Conservation (phyloP, 2,888 invertebrate species). For the Craniophora ligustri region DNA sequence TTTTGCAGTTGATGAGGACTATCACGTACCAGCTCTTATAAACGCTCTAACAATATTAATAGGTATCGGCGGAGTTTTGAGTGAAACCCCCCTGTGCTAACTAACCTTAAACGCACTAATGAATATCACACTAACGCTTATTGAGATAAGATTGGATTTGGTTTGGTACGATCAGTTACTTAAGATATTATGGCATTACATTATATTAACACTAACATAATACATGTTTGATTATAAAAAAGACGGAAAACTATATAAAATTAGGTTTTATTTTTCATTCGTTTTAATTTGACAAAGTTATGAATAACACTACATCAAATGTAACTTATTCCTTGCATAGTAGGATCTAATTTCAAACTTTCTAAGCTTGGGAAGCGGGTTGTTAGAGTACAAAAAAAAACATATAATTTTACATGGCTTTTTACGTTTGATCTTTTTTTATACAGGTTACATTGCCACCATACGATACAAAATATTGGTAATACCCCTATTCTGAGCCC, state of each 20-base stretch:
- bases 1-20: constrained; percentile 92
- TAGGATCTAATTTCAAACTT: too few relatives aligned
- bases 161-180: not conserved
- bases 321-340: too few relatives aligned
- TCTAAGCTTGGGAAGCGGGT: too few relatives aligned
- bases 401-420: too few relatives aligned
- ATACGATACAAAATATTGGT: too few relatives aligned
- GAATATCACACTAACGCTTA: constrained; percentile 4
- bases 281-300: too few relatives aligned
- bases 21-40: constrained; percentile 92
- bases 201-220: not conserved
- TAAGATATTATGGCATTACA: not conserved
- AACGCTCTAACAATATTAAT: constrained; percentile 92
- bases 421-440: too few relatives aligned
- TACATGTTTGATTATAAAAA: not conserved
- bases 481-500: too few relatives aligned
- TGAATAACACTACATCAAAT: too few relatives aligned
- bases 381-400: too few relatives aligned
- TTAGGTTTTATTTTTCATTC: not conserved
- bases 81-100: constrained; percentile 71
- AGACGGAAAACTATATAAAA: too few relatives aligned
- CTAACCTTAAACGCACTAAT: constrained; percentile 34
- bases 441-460: too few relatives aligned
- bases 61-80: constrained; percentile 85
- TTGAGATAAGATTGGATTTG: constrained; percentile 1